Evolutionary conservation across 2,113 vertebrate genomes (phyloP).

Genomic region (Larimichthys polyactis): DNA sequence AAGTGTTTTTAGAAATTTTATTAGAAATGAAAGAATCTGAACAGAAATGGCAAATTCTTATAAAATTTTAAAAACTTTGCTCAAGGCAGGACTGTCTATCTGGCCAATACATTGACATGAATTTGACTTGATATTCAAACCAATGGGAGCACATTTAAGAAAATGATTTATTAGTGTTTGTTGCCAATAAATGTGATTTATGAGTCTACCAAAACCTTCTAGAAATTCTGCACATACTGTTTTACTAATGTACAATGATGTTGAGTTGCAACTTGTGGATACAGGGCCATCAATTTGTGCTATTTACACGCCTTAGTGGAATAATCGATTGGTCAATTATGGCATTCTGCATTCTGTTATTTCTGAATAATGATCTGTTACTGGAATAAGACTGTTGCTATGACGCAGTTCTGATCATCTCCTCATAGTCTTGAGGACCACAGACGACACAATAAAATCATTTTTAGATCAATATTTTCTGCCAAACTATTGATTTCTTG

Average conservation of each 20-base stretch:
- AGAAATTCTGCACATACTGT: neutral
- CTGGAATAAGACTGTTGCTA: no score
- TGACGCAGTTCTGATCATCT: no score
- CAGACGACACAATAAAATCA: no score
- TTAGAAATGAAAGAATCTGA: conserved; percentile 13
- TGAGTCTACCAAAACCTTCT: neutral
- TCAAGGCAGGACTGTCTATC: neutral
- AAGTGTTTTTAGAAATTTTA: conserved; percentile 36
- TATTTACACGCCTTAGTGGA: no score
- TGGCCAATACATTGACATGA: neutral
- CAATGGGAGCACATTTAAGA: neutral
- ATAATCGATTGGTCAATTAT: no score
- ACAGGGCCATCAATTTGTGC: neutral
- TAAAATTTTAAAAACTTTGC: neutral
- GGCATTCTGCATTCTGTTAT: no score
- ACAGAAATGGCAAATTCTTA: neutral
- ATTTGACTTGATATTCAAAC: neutral
- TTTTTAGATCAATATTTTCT: no score
- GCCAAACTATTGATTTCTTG: no score
- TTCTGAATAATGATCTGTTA: no score
- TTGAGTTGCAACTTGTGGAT: neutral
- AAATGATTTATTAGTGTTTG: neutral
- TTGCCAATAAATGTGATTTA: neutral
- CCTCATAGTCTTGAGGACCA: no score
- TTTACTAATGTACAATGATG: neutral